Evolutionary conservation across 2,888 invertebrate species (phyloP).

Genomic region (Napeogenes sylphis): DNA sequence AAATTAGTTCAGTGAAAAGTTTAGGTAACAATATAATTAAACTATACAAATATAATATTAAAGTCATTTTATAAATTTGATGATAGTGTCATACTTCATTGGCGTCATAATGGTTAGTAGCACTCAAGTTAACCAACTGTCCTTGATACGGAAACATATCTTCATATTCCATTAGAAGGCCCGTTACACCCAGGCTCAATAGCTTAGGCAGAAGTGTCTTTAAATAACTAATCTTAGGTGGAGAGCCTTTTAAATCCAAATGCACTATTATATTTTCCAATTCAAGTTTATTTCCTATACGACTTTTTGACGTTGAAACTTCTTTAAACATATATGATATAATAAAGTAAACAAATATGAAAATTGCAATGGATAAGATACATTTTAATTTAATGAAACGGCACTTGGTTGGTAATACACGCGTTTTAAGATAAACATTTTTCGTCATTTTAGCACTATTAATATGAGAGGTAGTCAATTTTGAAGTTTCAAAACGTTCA

Average conservation of each 20-base stretch:
- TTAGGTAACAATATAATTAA: neutral
- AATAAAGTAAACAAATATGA: slow-evolving; percentile 15
- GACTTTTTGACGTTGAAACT: neutral
- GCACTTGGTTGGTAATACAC: slow-evolving; percentile 4
- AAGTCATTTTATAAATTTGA: neutral
- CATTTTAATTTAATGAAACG: slow-evolving; percentile 14
- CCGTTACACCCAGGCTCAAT: slow-evolving; percentile 83
- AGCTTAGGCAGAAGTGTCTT: slow-evolving; percentile 79
- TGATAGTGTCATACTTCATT: slow-evolving; percentile 38
- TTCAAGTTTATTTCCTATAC: slow-evolving; percentile 16
- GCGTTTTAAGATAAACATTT: slow-evolving; percentile 6
- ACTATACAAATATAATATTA: neutral
- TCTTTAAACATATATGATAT: slow-evolving; percentile 12
- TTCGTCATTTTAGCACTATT: neutral
- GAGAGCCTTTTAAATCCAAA: slow-evolving; percentile 90
- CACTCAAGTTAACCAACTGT: slow-evolving; percentile 76
- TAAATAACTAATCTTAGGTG: slow-evolving; percentile 82
- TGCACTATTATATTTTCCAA: slow-evolving; percentile 83
- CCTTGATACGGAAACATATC: slow-evolving; percentile 91
- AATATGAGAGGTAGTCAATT: neutral
- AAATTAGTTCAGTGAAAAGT: too few species aligned
- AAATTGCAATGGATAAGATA: slow-evolving; percentile 3
- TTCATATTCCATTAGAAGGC: slow-evolving; percentile 89
- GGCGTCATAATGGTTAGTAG: slow-evolving; percentile 79
- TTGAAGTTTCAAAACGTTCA: too few species aligned